These are phyloP conservation scores for Avahi laniger DNA, from an alignment of 2,797 vertebrate genomes.

Conservation along the genomic window DNA sequence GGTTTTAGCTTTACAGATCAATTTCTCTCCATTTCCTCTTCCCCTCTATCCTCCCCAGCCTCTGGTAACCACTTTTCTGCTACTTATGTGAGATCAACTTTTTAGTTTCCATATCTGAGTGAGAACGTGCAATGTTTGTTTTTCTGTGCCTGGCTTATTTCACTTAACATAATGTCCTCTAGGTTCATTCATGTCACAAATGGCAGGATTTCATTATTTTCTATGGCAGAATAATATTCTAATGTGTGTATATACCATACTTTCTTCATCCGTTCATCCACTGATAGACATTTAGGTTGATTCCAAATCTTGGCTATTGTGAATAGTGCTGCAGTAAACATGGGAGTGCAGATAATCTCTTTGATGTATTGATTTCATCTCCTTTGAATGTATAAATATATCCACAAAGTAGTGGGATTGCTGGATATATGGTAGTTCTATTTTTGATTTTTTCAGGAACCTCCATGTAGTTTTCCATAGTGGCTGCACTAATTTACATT, in stretches of 20 bases:
- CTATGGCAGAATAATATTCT: not conserved
- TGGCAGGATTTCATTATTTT: not conserved
- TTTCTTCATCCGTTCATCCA: not conserved
- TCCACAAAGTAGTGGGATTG: not conserved
- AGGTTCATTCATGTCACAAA: not conserved
- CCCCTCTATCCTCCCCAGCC: not conserved
- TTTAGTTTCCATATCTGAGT: not conserved
- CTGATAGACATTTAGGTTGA: not conserved
- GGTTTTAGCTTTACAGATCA: not conserved
- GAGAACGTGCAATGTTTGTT: not conserved
- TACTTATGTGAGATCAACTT: not conserved
- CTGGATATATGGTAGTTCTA: not conserved
- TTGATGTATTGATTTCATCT: not conserved
- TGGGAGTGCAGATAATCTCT: not conserved
- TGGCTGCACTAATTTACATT: not conserved
- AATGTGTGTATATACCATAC: not conserved
- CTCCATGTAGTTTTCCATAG: not conserved
- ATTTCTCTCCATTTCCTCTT: not conserved
- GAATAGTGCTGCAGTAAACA: not conserved
- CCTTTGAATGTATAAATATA: not conserved
- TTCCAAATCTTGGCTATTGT: not conserved
- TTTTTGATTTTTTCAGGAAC: not conserved
- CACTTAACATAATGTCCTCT: not conserved
- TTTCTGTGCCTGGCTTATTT: not conserved
- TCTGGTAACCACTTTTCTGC: not conserved